These are phyloP conservation scores for Tipula unca DNA, from an alignment of 2,888 invertebrate species.

Conservation along the genomic window DNA sequence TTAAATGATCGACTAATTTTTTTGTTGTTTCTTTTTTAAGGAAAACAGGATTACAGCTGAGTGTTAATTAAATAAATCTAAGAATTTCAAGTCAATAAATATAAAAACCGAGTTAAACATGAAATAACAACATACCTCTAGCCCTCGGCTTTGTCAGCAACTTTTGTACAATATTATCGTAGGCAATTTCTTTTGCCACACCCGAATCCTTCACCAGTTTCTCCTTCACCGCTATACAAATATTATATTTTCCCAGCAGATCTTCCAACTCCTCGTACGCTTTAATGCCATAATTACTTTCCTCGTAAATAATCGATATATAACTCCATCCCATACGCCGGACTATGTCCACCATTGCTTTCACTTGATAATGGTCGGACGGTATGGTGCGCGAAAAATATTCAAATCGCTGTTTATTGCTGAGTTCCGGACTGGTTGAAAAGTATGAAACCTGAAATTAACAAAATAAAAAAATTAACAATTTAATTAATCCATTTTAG, in stretches of 20 bases:
- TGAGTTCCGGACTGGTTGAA: conserved; percentile 88
- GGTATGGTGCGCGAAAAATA: conserved; percentile 92
- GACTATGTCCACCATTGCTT: conserved; percentile 92
- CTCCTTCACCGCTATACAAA: conserved; percentile 92
- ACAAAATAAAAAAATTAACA: conserved; percentile 20
- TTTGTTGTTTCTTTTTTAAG: too few relatives aligned
- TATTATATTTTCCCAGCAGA: conserved; percentile 67
- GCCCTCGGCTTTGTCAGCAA: conserved; percentile 79
- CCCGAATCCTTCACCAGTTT: conserved; percentile 93
- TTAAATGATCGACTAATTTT: too few relatives aligned
- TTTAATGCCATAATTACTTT: conserved; percentile 95
- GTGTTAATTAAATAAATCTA: too few relatives aligned
- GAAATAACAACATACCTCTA: conserved; percentile 67
- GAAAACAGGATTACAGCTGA: too few relatives aligned
- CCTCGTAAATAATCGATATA: conserved; percentile 91
- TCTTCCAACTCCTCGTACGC: conserved; percentile 91
- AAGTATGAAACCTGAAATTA: conserved; percentile 82
- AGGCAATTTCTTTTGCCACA: conserved; percentile 78
- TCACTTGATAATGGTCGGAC: conserved; percentile 88
- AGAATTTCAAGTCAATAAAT: too few relatives aligned
- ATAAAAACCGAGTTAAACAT: too few relatives aligned
- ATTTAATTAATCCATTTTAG: not conserved
- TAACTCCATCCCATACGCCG: conserved; percentile 83
- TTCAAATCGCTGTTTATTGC: conserved; percentile 89
- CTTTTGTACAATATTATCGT: conserved; percentile 80